Percentiles rank a stretch among this genome's conserved stretches.
Evolutionary conservation across 2,797 vertebrate species (phyloP).

Genomic region (Thaleichthys pacificus): DNA sequence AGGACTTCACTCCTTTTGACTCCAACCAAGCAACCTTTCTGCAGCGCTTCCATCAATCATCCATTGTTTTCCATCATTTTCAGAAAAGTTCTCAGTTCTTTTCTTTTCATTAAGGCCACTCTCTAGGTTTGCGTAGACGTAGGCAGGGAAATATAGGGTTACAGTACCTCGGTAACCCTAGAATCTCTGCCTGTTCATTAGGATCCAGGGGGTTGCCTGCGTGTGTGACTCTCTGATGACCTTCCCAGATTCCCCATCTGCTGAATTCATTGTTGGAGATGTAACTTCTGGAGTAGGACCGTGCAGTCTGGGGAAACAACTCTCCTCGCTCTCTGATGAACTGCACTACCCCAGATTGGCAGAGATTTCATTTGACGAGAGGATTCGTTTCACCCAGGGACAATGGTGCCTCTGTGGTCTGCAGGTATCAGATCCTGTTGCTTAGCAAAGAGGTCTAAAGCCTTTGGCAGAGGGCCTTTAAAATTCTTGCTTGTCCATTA

Average conservation of each 20-base stretch:
- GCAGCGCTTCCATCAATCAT: conserved; percentile 48
- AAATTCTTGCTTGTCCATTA: conserved; percentile 17
- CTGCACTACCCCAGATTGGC: conserved; percentile 55
- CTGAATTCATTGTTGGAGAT: conserved; percentile 60
- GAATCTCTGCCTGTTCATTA: conserved; percentile 49
- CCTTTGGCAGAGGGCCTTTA: conserved; percentile 35
- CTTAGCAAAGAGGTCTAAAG: conserved; percentile 35
- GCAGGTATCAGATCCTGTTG: conserved; percentile 50
- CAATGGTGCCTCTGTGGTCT: conserved; percentile 67
- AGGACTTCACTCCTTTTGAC: conserved; percentile 34
- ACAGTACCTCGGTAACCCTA: conserved; percentile 61
- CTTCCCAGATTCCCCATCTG: conserved; percentile 74
- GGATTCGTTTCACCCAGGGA: conserved; percentile 64
- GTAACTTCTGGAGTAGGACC: conserved; percentile 40
- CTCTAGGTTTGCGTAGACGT: conserved; percentile 50
- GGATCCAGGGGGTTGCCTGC: conserved; percentile 33
- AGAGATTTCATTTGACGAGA: conserved; percentile 42
- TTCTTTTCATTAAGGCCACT: conserved; percentile 66
- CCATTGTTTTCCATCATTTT: conserved; percentile 39
- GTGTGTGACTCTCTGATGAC: conserved; percentile 48
- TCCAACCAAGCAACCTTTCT: conserved; percentile 36
- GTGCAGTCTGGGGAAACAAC: conserved; percentile 42
- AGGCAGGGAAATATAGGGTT: conserved; percentile 56
- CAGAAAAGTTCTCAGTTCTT: conserved; percentile 43
- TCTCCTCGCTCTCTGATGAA: conserved; percentile 53